Evolutionary conservation across 2,888 invertebrate species (phyloP).

Genomic region (Sceliomorpha sp.): DNA sequence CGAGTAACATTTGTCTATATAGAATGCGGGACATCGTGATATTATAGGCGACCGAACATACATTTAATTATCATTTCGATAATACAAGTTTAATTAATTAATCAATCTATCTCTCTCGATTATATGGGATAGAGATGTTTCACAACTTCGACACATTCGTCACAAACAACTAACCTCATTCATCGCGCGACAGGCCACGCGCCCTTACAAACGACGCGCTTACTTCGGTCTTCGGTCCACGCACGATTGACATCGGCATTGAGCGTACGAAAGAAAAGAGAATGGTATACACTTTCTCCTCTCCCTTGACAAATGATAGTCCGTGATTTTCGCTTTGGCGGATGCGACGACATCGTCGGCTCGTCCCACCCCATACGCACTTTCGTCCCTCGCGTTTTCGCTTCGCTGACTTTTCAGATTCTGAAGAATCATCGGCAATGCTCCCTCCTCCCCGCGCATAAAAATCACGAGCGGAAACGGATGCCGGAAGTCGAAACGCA

Average conservation of each 20-base stretch:
- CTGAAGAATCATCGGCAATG: conserved; percentile 71
- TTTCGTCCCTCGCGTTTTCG: conserved; percentile 62
- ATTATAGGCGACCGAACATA: too few species aligned
- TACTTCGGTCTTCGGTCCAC: conserved; percentile 45
- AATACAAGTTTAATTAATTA: too few species aligned
- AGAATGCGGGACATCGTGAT: too few species aligned
- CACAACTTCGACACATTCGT: conserved; percentile 28
- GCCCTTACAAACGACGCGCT: conserved; percentile 53
- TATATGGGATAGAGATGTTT: neutral
- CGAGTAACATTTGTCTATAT: too few species aligned
- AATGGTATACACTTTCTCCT: conserved; percentile 44
- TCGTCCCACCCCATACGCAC: conserved; percentile 50
- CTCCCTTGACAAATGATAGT: conserved; percentile 72
- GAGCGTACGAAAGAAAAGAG: conserved; percentile 52
- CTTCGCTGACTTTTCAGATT: conserved; percentile 76
- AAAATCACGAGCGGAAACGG: conserved; percentile 75
- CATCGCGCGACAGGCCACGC: conserved; percentile 24
- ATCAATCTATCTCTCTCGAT: neutral
- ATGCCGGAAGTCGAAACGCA: conserved; percentile 68
- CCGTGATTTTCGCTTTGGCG: conserved; percentile 70
- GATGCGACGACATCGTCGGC: conserved; percentile 67
- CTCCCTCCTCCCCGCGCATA: conserved; percentile 55
- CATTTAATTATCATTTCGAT: too few species aligned
- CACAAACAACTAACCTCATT: conserved; percentile 31
- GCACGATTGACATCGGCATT: conserved; percentile 45